Evolutionary conservation across 2,888 invertebrate species (phyloP), one percentile per base, ranked within the genome.

Genomic region (Dione juno): DNA sequence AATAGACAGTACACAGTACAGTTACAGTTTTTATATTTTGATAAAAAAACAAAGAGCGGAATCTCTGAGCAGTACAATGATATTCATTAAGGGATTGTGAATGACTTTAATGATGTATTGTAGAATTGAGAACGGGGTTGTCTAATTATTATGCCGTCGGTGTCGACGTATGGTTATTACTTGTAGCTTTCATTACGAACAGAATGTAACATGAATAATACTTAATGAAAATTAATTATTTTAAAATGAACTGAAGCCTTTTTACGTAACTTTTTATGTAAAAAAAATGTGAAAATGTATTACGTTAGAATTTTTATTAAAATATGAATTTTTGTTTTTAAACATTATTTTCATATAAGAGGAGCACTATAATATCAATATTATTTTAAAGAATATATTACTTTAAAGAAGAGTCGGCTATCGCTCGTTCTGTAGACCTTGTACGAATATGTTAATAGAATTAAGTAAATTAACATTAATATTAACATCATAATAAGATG

Each of bases 81-180:
- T 68, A 68, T 68, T 68, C 61, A 63, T 68, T 68, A 68, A 54
- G 52, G 53, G 63, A 43, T 61, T n/a, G 41, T 68, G 53, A 68
- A 68, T 53, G 61, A 63, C 54, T 68, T 54, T 53, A 61, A 68
- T 68, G 43, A 63, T 63, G 68, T 63, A 68, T 68, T 63, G 43
- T 66, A 11, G 8, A 53, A 50, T 64, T 59, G 45, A 64, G 64
- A 16, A 13, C 45, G 61, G 35, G 58, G 43, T 28, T 28, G 48
- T 67, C 67, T 61, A 67, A 59, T 67, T 59, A 67, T 58, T 37
- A 52, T 52, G 40, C 59, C 41, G 19, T 48, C 59, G 50, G 59
- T 50, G 59, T 41, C 59, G 53, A 59, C 67, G 64, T 64, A 67
- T 67, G 58, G 43, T 52, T 67, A 59, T 67, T 59, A 64, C 64